phyloP scores from a whole-genome alignment of 1,140 invertebrate genomes.

The Drosophila funebris region DNA sequence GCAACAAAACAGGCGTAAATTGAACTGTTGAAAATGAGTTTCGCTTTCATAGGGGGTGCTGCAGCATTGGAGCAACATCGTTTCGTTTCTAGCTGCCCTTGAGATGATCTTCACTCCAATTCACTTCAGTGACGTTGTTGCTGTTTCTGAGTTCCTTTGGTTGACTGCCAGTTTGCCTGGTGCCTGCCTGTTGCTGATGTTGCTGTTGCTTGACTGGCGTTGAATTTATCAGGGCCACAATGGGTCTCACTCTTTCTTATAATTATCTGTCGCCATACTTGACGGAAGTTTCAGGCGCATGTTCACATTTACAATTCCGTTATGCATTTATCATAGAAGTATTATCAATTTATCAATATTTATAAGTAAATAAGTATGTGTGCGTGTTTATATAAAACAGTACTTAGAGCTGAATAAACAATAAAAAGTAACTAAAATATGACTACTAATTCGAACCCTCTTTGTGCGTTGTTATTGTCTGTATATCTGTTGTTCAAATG shows the following conservation, averaged over 20 bases:
- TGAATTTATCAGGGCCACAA: constrained; percentile 26
- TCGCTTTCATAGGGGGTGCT: constrained; percentile 18
- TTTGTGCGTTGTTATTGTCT: background rate
- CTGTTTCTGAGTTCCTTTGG: background rate
- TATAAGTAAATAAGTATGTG: constrained; percentile 8
- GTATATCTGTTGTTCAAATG: background rate
- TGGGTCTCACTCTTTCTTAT: constrained; percentile 9
- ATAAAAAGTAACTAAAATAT: constrained; percentile 5
- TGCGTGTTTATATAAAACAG: background rate
- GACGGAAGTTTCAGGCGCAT: constrained; percentile 63
- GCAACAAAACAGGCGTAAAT: constrained; percentile 32
- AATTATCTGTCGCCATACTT: constrained; percentile 54
- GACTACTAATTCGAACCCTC: background rate
- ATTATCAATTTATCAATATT: constrained; percentile 57
- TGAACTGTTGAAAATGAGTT: constrained; percentile 50
- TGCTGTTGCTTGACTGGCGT: background rate
- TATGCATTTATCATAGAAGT: constrained; percentile 17
- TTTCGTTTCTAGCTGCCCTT: constrained; percentile 32
- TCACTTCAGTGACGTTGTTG: background rate
- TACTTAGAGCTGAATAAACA: background rate
- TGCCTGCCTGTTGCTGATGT: constrained; percentile 4
- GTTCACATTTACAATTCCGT: constrained; percentile 32
- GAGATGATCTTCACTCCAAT: constrained; percentile 23
- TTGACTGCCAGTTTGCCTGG: too few species aligned
- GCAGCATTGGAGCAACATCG: background rate